Base-by-base conservation (phyloP, 2,797 vertebrate species). In the Pelodytes ibericus region DNA sequence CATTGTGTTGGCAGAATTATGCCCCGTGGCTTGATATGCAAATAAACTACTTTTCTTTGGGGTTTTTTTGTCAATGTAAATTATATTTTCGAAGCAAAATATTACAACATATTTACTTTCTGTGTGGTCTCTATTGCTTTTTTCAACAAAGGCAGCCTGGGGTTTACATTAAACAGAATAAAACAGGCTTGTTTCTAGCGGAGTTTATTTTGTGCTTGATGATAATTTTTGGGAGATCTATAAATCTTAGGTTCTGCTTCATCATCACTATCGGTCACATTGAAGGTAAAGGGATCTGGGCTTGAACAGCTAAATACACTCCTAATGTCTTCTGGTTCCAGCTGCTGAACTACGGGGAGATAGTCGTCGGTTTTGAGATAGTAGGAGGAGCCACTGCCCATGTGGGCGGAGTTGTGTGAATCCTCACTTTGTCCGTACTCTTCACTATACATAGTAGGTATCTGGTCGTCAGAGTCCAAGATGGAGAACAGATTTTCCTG, bases 251-350 rank as follows among this genome's bases (percentile, higher is more conserved):
- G 83, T 79, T 91, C 85, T 27, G 89, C 85, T 33, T 92, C 91
- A 18, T 89, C 87, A 0, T 92, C 89, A 0, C 84, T 92, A 69
- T 92, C 88, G 39, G 84, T 88, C 68, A 91, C 83, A 30, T 85
- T 91, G 77, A 85, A 77, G 68, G 87, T 85, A 51, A 88, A 85
- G 6, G 87, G 80, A 71, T 83, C 73, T 3, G 88, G 83, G 20
- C 74, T 82, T 72, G 84, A 84, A 4, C 44, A 1, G 16, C 4
- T 13, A 4, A 18, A 47, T 4, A n/a, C 1, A n/a, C 44, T 18
- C 66, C 91, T 84, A 82, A 87, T 83, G 2, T 88, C 86, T 76
- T 91, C 88, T 7, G 90, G 63, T 0, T 90, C 85, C 81, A 91
- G 68, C 25, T 83, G 81, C 0, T 88, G 84, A 57, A 87, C 66